Percentiles rank a stretch among this genome's conserved stretches.
phyloP scores from a whole-genome alignment of 2,888 invertebrate species.

The Pyrrhopygopsis socrates region DNA sequence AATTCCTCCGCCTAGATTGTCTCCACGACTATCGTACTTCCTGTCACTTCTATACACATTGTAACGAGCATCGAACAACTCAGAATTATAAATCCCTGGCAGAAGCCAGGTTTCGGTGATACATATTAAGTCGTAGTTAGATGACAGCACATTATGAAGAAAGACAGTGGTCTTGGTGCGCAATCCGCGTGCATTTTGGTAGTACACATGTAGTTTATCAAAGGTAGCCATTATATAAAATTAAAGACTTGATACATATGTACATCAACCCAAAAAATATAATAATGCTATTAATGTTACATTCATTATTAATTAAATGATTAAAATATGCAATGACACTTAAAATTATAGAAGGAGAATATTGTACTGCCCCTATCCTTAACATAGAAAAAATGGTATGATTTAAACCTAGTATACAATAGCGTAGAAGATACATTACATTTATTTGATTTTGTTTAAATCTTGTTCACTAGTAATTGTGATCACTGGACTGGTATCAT shows the following conservation, averaged over 20 bases:
- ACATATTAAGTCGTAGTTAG: constrained; percentile 12
- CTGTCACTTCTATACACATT: constrained; percentile 27
- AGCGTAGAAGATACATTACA: too few relatives aligned
- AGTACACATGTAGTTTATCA: not conserved
- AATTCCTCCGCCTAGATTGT: constrained; percentile 1
- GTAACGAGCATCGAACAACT: constrained; percentile 11
- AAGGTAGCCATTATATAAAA: too few relatives aligned
- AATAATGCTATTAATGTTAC: too few relatives aligned
- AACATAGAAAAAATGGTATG: too few relatives aligned
- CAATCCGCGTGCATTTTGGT: not conserved
- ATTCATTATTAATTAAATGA: too few relatives aligned
- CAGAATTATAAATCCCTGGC: not conserved
- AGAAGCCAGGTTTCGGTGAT: constrained; percentile 29
- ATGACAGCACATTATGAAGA: not conserved
- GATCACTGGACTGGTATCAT: constrained; percentile 11
- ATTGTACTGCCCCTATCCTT: too few relatives aligned
- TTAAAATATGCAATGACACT: too few relatives aligned
- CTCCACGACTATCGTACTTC: not conserved
- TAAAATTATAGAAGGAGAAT: too few relatives aligned
- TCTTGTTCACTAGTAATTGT: not conserved
- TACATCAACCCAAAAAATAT: too few relatives aligned
- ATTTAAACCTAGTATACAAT: too few relatives aligned
- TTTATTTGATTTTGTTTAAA: constrained; percentile 26
- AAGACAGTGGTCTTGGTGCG: constrained; percentile 14
- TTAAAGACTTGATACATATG: too few relatives aligned